Percentiles rank a stretch among this genome's conserved stretches.
phyloP scores from a whole-genome alignment of 2,797 vertebrate genomes.

The Lithobates sylvaticus region DNA sequence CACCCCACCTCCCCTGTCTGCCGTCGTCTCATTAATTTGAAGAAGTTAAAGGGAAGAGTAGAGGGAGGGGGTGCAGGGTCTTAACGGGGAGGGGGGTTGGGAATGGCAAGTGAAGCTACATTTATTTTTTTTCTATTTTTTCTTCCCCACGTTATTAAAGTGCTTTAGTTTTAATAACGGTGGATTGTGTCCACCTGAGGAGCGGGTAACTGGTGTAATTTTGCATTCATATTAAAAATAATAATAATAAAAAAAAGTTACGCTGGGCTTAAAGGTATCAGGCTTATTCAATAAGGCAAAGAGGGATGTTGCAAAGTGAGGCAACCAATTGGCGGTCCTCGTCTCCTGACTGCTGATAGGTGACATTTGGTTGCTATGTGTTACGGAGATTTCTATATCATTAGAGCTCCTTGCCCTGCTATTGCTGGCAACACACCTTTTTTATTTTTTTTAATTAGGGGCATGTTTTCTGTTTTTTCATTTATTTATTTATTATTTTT shows the following conservation, averaged over 20 bases:
- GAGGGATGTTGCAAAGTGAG: background rate
- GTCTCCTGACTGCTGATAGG: background rate
- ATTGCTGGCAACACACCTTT: too few species aligned
- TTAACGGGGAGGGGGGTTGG: too few species aligned
- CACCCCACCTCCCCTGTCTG: slow-evolving; percentile 7
- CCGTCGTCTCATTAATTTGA: slow-evolving; percentile 93
- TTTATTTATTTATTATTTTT: too few species aligned
- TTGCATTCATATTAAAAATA: slow-evolving; percentile 85
- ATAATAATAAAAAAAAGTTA: slow-evolving; percentile 69
- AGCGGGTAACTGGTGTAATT: slow-evolving; percentile 88
- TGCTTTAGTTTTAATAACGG: slow-evolving; percentile 92
- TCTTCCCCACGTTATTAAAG: slow-evolving; percentile 88
- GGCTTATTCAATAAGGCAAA: background rate
- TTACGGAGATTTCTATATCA: too few species aligned
- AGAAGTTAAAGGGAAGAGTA: slow-evolving; percentile 86
- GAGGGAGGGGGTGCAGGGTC: slow-evolving; percentile 53
- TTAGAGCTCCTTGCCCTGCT: too few species aligned
- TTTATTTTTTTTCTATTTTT: slow-evolving; percentile 58
- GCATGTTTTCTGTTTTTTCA: too few species aligned
- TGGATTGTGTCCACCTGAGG: slow-evolving; percentile 84
- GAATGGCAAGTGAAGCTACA: slow-evolving; percentile 6
- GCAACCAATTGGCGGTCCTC: too few species aligned
- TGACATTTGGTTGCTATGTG: background rate
- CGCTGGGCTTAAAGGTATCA: slow-evolving; percentile 73
- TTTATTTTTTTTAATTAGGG: too few species aligned